phyloP scores from a whole-genome alignment of 2,797 vertebrate genomes.

The Paramormyrops hopkinsi region DNA sequence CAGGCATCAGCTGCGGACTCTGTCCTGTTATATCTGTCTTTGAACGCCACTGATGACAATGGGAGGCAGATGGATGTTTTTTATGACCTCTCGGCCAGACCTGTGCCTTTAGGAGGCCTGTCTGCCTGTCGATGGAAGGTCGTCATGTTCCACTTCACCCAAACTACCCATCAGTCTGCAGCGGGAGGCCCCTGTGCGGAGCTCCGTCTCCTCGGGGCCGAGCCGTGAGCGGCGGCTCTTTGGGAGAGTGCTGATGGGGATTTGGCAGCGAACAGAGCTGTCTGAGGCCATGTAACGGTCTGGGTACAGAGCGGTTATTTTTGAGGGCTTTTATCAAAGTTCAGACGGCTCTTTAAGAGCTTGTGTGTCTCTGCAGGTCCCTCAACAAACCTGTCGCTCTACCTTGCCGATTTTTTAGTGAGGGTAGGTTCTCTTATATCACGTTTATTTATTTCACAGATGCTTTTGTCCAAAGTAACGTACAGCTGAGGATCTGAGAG shows the following conservation, averaged over 20 bases:
- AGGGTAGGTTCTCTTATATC: not conserved
- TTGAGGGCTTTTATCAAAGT: not conserved
- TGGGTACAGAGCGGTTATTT: not conserved
- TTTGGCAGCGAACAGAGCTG: not conserved
- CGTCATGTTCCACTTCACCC: not conserved
- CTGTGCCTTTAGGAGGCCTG: slow-evolving; percentile 17
- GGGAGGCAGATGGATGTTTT: not conserved
- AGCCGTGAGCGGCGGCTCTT: not conserved
- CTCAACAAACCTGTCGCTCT: not conserved
- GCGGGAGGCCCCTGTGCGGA: not conserved
- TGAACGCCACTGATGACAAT: not conserved
- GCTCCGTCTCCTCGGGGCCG: not conserved
- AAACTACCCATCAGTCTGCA: not conserved
- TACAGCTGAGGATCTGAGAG: not conserved
- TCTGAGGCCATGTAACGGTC: not conserved
- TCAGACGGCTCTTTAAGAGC: not conserved
- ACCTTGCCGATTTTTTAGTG: not conserved
- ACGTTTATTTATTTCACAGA: not conserved
- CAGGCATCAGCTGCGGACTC: not conserved
- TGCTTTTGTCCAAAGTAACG: not conserved
- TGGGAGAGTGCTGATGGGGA: not conserved
- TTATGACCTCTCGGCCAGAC: not conserved
- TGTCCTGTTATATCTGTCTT: not conserved
- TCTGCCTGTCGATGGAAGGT: not conserved
- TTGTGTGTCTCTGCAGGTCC: not conserved